These are phyloP conservation scores for Urocyon cinereoargenteus DNA, from an alignment of 2,797 vertebrate species.

Conservation along the genomic window DNA sequence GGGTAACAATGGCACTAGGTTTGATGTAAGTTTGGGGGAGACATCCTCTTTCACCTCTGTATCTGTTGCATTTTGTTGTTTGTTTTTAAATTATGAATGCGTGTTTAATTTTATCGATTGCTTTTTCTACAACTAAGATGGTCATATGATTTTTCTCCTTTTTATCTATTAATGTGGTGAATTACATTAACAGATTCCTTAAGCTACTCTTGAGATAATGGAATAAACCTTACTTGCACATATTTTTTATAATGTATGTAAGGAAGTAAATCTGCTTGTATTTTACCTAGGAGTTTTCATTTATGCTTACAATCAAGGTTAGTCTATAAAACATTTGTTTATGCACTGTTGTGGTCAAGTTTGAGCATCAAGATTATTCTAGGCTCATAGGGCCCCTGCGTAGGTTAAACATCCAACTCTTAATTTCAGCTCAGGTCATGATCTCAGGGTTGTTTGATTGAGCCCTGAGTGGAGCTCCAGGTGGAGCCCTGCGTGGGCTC, in stretches of 20 bases:
- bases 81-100: slow-evolving; percentile 30
- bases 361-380: slow-evolving; percentile 28
- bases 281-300: slow-evolving; percentile 47
- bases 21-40: neutral
- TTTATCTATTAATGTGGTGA: slow-evolving; percentile 53
- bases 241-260: neutral
- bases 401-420: neutral
- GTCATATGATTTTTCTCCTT: slow-evolving; percentile 27
- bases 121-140: slow-evolving; percentile 16
- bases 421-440: neutral
- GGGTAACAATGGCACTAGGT: neutral
- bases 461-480: neutral
- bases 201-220: slow-evolving; percentile 46
- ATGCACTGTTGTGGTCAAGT: neutral
- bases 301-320: slow-evolving; percentile 18
- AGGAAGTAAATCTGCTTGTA: slow-evolving; percentile 36
- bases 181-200: slow-evolving; percentile 13
- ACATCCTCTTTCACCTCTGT: slow-evolving; percentile 1
- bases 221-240: neutral
- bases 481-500: neutral
- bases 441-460: neutral
- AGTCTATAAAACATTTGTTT: neutral
- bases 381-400: neutral
- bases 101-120: slow-evolving; percentile 11
- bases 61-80: slow-evolving; percentile 42